Conservation (phyloP, 1,140 invertebrate species). For the Carposina sasakii region DNA sequence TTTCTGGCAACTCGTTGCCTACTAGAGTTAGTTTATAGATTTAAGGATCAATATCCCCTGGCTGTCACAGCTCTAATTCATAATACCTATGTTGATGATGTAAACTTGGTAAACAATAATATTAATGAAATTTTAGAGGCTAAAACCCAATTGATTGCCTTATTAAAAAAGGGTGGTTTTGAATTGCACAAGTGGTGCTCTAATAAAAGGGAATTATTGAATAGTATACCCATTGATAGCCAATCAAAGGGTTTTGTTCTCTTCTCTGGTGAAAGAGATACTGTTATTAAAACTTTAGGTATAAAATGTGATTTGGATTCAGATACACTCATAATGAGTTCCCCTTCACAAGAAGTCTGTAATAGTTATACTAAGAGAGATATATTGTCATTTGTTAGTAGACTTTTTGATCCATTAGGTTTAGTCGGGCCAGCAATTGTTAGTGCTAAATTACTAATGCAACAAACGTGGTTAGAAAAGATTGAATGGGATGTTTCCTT, state of each 20-base stretch:
- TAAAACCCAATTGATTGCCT: conserved; percentile 1
- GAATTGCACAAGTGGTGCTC: conserved; percentile 11
- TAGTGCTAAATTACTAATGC: conserved; percentile 10
- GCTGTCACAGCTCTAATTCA: neutral
- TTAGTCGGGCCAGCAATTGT: conserved; percentile 8
- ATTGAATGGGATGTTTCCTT: conserved; percentile 7
- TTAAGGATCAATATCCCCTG: conserved; percentile 1
- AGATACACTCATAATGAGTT: neutral
- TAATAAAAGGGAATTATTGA: neutral
- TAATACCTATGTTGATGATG: conserved; percentile 8
- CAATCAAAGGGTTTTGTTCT: conserved; percentile 2
- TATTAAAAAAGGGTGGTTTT: conserved; percentile 3
- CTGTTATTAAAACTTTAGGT: conserved; percentile 9
- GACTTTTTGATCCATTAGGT: conserved; percentile 11
- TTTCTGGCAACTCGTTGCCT: conserved; percentile 5
- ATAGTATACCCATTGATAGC: neutral
- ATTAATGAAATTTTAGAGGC: conserved; percentile 1
- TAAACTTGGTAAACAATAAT: neutral
- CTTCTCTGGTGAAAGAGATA: too few relatives aligned
- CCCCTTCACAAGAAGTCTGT: neutral
- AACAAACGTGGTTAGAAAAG: conserved; percentile 1
- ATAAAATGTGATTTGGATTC: neutral
- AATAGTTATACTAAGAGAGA: conserved; percentile 1
- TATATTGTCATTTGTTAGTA: conserved; percentile 3
- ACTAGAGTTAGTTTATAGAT: neutral